Conservation (phyloP, 2,797 vertebrate species). For the Coracias cyanogaster region DNA sequence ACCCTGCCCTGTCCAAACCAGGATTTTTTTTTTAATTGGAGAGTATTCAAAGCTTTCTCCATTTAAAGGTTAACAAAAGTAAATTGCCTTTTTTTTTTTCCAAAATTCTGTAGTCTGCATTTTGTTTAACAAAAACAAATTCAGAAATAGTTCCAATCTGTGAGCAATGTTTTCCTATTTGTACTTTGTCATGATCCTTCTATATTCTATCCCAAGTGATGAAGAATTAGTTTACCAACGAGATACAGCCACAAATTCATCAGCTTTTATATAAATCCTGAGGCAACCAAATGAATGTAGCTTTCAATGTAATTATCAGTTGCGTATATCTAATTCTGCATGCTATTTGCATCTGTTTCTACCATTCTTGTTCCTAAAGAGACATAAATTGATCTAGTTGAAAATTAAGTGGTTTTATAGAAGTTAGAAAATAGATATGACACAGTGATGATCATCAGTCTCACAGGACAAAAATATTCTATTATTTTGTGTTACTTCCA, state of each 20-base stretch:
- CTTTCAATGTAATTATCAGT: background rate
- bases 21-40: background rate
- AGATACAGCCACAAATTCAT: background rate
- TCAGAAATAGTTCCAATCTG: background rate
- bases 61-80: background rate
- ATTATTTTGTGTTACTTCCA: background rate
- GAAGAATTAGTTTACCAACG: background rate
- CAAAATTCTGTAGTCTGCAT: background rate
- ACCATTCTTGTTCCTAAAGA: background rate
- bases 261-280: background rate
- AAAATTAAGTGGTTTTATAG: background rate
- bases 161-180: background rate
- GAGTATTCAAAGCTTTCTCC: background rate
- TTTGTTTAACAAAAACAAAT: background rate
- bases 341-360: background rate
- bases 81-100: background rate
- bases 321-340: background rate
- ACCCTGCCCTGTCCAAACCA: too few species aligned
- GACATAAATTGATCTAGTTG: background rate
- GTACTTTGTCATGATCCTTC: background rate
- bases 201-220: background rate
- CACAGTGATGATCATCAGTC: background rate
- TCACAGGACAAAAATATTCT: background rate
- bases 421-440: background rate
- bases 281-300: background rate